Conservation (phyloP, 1,140 invertebrate species). For the Hirudo medicinalis region DNA sequence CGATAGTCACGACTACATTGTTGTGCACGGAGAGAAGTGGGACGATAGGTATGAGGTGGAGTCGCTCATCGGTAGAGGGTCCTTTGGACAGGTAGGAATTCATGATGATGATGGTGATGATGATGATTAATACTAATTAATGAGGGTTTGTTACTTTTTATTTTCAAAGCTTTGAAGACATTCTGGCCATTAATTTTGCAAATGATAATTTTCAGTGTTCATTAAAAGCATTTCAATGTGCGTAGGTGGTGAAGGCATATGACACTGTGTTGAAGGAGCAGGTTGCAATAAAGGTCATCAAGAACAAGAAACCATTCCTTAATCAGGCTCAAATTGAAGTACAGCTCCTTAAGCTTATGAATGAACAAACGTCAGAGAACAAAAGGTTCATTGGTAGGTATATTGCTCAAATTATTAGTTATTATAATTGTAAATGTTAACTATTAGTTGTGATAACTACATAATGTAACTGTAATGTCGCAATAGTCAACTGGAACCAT, state of each 20-base stretch:
- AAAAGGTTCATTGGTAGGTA: conserved; percentile 10
- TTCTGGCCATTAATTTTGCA: neutral
- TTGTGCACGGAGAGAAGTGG: conserved; percentile 96
- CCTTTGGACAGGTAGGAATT: conserved; percentile 69
- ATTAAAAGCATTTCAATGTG: neutral
- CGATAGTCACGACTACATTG: conserved; percentile 44
- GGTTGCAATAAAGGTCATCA: conserved; percentile 99
- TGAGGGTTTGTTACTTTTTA: neutral
- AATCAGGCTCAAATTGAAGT: conserved; percentile 99
- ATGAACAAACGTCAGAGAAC: neutral
- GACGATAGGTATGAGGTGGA: conserved; percentile 97
- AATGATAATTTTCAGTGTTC: neutral
- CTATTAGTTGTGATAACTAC: too few relatives aligned
- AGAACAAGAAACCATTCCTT: conserved; percentile 99
- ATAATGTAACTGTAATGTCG: too few relatives aligned
- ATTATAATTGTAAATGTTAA: neutral
- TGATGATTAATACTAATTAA: neutral
- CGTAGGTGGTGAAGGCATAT: conserved; percentile 86
- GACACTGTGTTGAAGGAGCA: conserved; percentile 92
- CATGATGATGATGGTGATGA: neutral
- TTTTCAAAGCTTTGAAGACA: conserved; percentile 8
- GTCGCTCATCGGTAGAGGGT: conserved; percentile 92
- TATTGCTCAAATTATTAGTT: neutral
- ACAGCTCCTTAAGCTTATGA: conserved; percentile 88
- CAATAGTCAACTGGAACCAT: too few relatives aligned